Base-by-base conservation (phyloP, 2,797 vertebrate species). In the Molossus molossus region DNA sequence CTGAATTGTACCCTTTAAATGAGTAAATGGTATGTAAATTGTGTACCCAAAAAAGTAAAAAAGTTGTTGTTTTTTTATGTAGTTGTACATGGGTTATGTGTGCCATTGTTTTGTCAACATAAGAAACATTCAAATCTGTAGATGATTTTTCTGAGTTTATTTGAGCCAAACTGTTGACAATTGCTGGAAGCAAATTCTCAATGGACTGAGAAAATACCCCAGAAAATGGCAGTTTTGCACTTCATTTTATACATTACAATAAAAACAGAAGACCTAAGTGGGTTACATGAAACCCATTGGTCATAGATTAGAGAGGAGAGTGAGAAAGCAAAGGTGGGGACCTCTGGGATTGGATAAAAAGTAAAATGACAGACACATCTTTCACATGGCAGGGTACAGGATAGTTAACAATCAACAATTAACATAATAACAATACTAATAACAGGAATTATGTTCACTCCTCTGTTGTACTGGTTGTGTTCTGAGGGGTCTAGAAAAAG, bases 11-110 rank as follows among this genome's bases (percentile, higher is more conserved):
- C 17, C 48, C 11, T 92, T 79, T 60, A 75, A 87, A 64, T 82
- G 57, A n/a, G 3, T 94, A n/a, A 62, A 65, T 40, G 29, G 10
- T 20, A 85, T 48, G 20, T 69, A 20, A 91, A 79, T 88, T 86
- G 65, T 27, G 48, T 48, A 75, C 85, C n/a, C 75, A 29, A 37
- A 80, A 60, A 55, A 58, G 33, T 33, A 33, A 33, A 33, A 33
- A 33, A 33, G 33, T 33, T 33, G 33, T 33, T 33, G 33, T 33
- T 62, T 94, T 87, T 96, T 84, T 96, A 21, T 57, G 18, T 20
- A 87, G 65, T 55, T 83, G 25, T 81, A 76, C 9, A 65, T 9
- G 6, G 21, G 27, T 69, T 83, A 25, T 80, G 72, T 67, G 82
- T 60, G n/a, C 53, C 79, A 72, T 1, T 88, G 67, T 40, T 81